phyloP scores from a whole-genome alignment of 2,113 vertebrate species.

The Thunnus thynnus region DNA sequence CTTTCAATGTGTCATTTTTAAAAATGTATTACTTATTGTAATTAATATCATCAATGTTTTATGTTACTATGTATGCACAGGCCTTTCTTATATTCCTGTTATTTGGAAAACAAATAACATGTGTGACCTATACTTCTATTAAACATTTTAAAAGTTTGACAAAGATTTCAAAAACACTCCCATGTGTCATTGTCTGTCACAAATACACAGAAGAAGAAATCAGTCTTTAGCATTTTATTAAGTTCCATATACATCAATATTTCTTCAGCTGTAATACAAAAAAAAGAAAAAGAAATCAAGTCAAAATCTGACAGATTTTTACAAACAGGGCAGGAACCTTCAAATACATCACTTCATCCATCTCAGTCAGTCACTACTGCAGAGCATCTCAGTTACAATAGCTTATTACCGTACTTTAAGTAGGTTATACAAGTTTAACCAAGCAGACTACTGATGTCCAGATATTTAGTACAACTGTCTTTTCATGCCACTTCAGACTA shows the following conservation, averaged over 20 bases:
- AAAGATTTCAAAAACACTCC: background rate
- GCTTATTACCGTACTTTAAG: constrained; percentile 67
- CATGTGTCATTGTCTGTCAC: background rate
- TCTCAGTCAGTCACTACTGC: constrained; percentile 87
- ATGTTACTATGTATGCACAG: background rate
- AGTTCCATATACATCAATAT: constrained; percentile 89
- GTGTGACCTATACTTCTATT: background rate
- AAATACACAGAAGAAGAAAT: constrained; percentile 39
- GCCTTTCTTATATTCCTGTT: background rate
- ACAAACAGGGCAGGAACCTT: constrained; percentile 98
- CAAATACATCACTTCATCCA: constrained; percentile 89
- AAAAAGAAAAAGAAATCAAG: constrained; percentile 76
- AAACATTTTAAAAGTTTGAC: background rate
- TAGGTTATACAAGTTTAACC: constrained; percentile 64
- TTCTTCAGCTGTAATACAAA: constrained; percentile 87
- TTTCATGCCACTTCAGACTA: constrained; percentile 70
- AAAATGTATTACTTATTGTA: too few relatives aligned
- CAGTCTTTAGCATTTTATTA: constrained; percentile 83
- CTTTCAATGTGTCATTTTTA: background rate
- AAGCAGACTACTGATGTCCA: constrained; percentile 65
- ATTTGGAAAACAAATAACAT: too few relatives aligned
- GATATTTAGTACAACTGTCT: constrained; percentile 57
- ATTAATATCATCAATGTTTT: too few relatives aligned
- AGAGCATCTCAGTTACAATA: constrained; percentile 71
- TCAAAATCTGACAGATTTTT: constrained; percentile 86